Percentiles rank a stretch among this genome's conserved stretches.
Conservation (phyloP, 35 echinoderm and acorn worm genomes). For the Lytechinus variegatus region DNA sequence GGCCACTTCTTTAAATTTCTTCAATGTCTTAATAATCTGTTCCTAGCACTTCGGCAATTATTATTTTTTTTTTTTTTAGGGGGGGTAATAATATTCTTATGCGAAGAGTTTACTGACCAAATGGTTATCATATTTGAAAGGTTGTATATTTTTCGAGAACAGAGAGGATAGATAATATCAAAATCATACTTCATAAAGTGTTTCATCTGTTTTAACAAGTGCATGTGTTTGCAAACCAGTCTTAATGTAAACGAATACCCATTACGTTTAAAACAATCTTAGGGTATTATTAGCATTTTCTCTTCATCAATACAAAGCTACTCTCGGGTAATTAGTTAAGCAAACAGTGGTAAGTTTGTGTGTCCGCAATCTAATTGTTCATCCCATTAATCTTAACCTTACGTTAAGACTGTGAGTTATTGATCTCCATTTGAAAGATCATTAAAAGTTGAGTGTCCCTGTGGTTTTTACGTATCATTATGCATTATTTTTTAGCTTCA, state of each 20-base stretch:
- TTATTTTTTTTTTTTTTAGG: too few relatives aligned
- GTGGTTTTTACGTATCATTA: too few relatives aligned
- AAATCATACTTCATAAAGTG: background rate
- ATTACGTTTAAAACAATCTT: background rate
- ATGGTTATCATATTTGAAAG: too few relatives aligned
- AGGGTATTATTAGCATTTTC: background rate
- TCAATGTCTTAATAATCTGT: too few relatives aligned
- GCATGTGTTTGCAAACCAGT: background rate
- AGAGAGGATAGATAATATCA: background rate
- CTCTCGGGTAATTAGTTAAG: background rate
- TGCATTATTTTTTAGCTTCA: too few relatives aligned
- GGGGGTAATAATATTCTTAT: too few relatives aligned
- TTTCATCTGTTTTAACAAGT: background rate
- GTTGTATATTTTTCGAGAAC: background rate
- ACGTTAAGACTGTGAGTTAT: background rate
- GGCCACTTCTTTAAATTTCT: too few relatives aligned
- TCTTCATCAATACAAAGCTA: background rate
- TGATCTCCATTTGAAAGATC: background rate
- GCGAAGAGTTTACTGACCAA: too few relatives aligned
- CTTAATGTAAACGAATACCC: background rate
- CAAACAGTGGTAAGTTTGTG: background rate
- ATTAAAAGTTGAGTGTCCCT: too few relatives aligned
- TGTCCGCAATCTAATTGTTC: background rate
- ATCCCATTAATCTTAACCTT: background rate
- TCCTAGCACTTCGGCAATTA: too few relatives aligned